Evolutionary conservation across 2,797 vertebrate genomes (phyloP), one percentile per base, ranked within the genome.

Genomic region (Sphenodon punctatus): DNA sequence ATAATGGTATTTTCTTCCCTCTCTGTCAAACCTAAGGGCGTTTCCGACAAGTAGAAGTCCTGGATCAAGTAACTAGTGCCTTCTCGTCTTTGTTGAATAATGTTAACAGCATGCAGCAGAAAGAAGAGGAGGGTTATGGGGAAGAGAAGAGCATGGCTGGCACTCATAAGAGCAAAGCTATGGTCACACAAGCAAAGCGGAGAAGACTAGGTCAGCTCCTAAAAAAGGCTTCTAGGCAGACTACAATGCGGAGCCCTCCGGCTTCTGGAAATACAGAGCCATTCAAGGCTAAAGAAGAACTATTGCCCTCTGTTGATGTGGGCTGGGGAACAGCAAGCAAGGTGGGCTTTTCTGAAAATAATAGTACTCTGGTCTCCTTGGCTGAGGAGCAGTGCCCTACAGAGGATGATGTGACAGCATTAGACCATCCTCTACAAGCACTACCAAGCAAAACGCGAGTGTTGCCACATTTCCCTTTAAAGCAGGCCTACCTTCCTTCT

Each of bases 1-100:
- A 84, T 71, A 63, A 58, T 27, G 10, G 8, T 75, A 2, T 84
- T 58, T 93, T 11, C 39, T 72, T 84, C 73, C 34, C 20, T 13
- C 80, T 88, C 30, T 84, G 20, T 71, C 49, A 75, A 92, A 60
- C n/a, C 77, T 67, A 59, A 97, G 97, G 95, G 89, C 92, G 94
- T 77, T 98, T 98, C 81, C 90, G 63, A 78, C 96, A 98, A 77
- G 80, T 98, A 5, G 78, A 95, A 92, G 95, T 98, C 65, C 89
- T 97, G 59, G 95, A 97, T 86, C 95, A 96, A 1, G 95, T 97
- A 48, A 96, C 96, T 5, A 96, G 87, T 8, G 94, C 95, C 3
- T 96, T 98, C 82, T 95, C 95, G 0, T 95, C 96, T 66, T 92
- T 98, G 88, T 81, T 97, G 72, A 84, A 65, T 0, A 4, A 90